Conservation (phyloP, 2,113 vertebrate species). For the Egretta garzetta region DNA sequence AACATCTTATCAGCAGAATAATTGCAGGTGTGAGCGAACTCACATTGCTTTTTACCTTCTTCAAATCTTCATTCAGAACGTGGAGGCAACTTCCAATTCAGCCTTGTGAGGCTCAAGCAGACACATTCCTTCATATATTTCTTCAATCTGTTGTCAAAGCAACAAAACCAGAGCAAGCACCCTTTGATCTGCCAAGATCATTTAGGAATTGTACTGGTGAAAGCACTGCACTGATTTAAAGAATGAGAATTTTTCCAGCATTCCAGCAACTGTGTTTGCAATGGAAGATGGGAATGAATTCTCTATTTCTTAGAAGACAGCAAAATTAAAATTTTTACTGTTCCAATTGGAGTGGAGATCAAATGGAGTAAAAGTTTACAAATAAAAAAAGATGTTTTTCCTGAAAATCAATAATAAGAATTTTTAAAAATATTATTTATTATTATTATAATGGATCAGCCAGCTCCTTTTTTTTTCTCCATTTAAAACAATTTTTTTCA, state of each 20-base stretch:
- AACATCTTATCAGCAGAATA: conserved; percentile 57
- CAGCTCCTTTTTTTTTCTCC: neutral
- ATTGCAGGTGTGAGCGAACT: neutral
- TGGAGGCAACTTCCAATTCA: neutral
- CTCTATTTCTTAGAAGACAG: neutral
- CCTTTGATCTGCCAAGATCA: neutral
- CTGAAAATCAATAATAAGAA: neutral
- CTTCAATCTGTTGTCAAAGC: neutral
- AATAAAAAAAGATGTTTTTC: neutral
- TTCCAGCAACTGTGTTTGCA: neutral
- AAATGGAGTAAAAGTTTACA: neutral
- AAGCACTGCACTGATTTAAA: neutral
- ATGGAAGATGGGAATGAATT: neutral
- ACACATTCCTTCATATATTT: neutral
- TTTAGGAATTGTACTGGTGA: neutral
- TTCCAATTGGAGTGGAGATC: neutral
- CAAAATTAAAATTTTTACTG: neutral
- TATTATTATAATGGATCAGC: neutral
- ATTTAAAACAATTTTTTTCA: neutral
- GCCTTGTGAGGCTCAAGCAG: neutral
- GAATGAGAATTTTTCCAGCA: neutral
- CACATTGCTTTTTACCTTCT: neutral
- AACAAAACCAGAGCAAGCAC: neutral
- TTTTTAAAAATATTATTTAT: neutral
- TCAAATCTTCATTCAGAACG: neutral